Evolutionary conservation across 2,113 vertebrate species (phyloP).

Genomic region (Speoplatyrhinus poulsoni): DNA sequence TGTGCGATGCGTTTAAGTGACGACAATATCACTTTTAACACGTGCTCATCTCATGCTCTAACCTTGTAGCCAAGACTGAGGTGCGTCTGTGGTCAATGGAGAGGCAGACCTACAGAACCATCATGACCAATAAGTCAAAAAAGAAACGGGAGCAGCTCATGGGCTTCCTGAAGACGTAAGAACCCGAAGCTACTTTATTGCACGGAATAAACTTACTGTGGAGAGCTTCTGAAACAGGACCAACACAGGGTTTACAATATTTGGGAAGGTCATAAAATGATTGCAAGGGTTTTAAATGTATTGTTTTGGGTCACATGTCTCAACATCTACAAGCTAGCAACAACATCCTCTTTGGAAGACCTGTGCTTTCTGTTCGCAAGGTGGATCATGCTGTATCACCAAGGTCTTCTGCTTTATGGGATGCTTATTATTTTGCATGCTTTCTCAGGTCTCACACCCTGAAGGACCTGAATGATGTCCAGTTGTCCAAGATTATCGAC

Average conservation of each 20-base stretch:
- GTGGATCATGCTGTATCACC: too few species aligned
- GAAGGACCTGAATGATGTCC: constrained; percentile 75
- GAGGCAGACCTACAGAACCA: constrained; percentile 78
- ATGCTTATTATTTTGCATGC: neutral
- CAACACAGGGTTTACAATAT: too few species aligned
- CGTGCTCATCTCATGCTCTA: neutral
- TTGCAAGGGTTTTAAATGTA: too few species aligned
- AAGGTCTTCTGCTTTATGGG: neutral
- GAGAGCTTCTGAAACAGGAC: too few species aligned
- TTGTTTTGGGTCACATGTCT: too few species aligned
- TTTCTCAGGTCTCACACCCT: constrained; percentile 73
- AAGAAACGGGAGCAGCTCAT: constrained; percentile 74
- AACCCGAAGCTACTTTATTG: neutral
- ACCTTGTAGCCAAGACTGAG: constrained; percentile 61
- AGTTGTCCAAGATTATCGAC: constrained; percentile 80
- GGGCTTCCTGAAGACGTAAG: constrained; percentile 77
- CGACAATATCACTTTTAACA: neutral
- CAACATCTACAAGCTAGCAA: too few species aligned
- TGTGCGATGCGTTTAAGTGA: too few species aligned
- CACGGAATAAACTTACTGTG: neutral
- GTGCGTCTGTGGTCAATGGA: constrained; percentile 81
- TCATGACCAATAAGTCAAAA: constrained; percentile 80
- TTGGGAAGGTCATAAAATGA: too few species aligned
- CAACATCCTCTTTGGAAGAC: too few species aligned
- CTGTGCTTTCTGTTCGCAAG: too few species aligned